These are phyloP conservation scores for Irena cyanogastra DNA, from an alignment of 2,113 vertebrate species.

Conservation along the genomic window DNA sequence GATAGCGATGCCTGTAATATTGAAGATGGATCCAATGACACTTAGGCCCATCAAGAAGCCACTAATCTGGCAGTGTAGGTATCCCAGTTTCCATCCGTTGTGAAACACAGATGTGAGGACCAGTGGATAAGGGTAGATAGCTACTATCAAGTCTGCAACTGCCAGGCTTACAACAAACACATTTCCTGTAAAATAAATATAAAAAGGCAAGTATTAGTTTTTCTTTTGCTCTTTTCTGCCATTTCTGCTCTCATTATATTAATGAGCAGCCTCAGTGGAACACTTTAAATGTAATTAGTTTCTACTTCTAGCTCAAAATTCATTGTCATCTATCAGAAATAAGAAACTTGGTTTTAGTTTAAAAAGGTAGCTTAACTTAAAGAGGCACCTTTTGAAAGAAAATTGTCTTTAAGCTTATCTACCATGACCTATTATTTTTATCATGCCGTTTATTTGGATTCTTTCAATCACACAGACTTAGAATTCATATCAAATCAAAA, in stretches of 20 bases:
- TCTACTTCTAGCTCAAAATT: background rate
- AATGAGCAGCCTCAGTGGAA: background rate
- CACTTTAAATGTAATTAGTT: background rate
- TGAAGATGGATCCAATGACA: conserved; percentile 95
- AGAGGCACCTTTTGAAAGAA: background rate
- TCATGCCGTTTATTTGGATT: background rate
- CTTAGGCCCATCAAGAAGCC: conserved; percentile 95
- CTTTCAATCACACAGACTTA: background rate
- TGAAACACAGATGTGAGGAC: conserved; percentile 89
- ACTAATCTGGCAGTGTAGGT: conserved; percentile 91
- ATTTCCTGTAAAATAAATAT: conserved; percentile 82
- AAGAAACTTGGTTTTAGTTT: background rate
- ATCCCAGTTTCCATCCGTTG: conserved; percentile 89
- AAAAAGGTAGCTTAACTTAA: background rate
- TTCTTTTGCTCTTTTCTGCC: background rate
- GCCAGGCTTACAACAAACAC: conserved; percentile 89
- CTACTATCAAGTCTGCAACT: conserved; percentile 92
- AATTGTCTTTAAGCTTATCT: background rate
- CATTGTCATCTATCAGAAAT: background rate
- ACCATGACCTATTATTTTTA: background rate
- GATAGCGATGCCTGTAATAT: conserved; percentile 93
- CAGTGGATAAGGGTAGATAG: conserved; percentile 92
- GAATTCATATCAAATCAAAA: background rate
- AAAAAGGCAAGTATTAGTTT: conserved; percentile 37
- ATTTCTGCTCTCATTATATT: background rate